Percentiles rank a stretch among this genome's conserved stretches.
Conservation (phyloP, 1,140 invertebrate species). For the Bilobella aurantiaca region DNA sequence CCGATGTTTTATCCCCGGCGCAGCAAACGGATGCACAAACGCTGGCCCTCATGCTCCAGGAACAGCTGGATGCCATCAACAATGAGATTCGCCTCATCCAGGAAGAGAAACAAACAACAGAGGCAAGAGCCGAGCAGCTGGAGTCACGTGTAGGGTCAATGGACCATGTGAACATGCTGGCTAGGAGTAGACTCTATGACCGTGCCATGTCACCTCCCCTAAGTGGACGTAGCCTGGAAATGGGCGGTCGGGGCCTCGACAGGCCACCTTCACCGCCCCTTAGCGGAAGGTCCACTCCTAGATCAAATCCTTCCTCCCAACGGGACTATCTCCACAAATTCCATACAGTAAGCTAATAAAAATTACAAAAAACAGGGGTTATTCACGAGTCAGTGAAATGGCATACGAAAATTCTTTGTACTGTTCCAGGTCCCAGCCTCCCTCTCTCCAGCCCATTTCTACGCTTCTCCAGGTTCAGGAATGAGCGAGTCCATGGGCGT, state of each 20-base stretch:
- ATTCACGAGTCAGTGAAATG: no score
- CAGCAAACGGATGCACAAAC: constrained; percentile 89
- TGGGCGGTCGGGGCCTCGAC: constrained; percentile 34
- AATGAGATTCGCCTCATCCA: constrained; percentile 96
- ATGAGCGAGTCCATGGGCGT: constrained; percentile 37
- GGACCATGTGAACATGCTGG: constrained; percentile 80
- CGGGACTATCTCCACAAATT: constrained; percentile 71
- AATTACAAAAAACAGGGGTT: no score
- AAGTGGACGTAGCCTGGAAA: constrained; percentile 33
- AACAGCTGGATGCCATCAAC: constrained; percentile 98
- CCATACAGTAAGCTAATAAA: constrained; percentile 64
- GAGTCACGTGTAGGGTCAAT: constrained; percentile 91
- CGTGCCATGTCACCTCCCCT: constrained; percentile 33
- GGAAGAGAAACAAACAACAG: constrained; percentile 97
- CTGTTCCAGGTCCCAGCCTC: constrained; percentile 44
- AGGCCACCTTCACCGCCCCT: constrained; percentile 48
- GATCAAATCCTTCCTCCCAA: constrained; percentile 62
- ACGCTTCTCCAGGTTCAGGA: constrained; percentile 35
- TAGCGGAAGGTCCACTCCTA: constrained; percentile 66
- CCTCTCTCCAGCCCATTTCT: constrained; percentile 39
- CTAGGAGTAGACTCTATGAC: constrained; percentile 50
- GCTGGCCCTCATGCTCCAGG: constrained; percentile 94
- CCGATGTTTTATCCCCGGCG: constrained; percentile 60
- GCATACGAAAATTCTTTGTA: no score
- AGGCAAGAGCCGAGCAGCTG: constrained; percentile 90